A percentile compares a stretch with the other conserved stretches of the same genome.
phyloP scores from a whole-genome alignment of 2,797 vertebrate species.

The Heterohyrax brucei region DNA sequence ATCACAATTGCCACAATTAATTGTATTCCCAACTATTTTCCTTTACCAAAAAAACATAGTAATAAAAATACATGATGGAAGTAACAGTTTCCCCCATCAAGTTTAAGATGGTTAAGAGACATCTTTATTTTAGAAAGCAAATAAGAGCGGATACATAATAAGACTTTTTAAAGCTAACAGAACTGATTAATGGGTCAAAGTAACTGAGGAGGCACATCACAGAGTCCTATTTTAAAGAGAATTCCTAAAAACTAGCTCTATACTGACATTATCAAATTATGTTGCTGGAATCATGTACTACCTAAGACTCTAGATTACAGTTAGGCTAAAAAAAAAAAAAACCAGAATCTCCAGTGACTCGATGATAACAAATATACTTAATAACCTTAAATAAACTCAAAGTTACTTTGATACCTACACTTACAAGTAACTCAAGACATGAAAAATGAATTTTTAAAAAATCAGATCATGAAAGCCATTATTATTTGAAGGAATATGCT shows the following conservation, averaged over 20 bases:
- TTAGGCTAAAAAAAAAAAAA: constrained; percentile 71
- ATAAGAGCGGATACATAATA: constrained; percentile 72
- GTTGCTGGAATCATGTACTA: constrained; percentile 39
- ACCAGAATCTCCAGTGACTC: neutral
- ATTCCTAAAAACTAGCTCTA: constrained; percentile 78
- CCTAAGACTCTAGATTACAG: constrained; percentile 56
- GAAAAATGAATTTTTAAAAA: constrained; percentile 86
- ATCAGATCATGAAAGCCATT: constrained; percentile 86
- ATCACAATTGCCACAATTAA: constrained; percentile 66
- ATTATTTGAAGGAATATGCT: constrained; percentile 87
- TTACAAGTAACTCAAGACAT: constrained; percentile 82
- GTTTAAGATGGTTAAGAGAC: constrained; percentile 28
- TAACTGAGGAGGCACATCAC: constrained; percentile 83
- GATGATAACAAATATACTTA: constrained; percentile 83
- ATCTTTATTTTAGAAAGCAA: constrained; percentile 83
- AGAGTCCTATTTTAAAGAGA: constrained; percentile 83
- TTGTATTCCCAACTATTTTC: neutral
- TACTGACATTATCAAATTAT: constrained; percentile 17
- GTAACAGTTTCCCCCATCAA: neutral
- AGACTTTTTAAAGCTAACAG: constrained; percentile 84
- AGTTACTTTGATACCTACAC: constrained; percentile 71
- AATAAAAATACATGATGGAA: constrained; percentile 67
- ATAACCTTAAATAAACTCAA: constrained; percentile 82
- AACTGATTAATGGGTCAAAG: constrained; percentile 84
- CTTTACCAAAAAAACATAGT: constrained; percentile 76